These are phyloP conservation scores for Brachypalpus laphriformis DNA, from an alignment of 2,888 invertebrate species.

Conservation along the genomic window DNA sequence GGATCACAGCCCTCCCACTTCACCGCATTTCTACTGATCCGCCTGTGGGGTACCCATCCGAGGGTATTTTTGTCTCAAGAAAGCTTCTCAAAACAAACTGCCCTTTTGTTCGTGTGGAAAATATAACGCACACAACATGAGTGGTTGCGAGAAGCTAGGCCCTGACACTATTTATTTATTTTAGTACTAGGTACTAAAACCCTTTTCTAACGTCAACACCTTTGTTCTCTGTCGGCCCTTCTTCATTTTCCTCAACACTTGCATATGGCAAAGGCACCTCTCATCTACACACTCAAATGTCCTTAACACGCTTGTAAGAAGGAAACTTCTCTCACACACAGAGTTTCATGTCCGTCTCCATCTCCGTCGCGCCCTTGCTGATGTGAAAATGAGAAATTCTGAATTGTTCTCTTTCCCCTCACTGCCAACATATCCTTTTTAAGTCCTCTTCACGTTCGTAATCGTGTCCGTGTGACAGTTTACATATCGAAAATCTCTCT, in stretches of 20 bases:
- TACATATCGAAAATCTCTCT: constrained; percentile 57
- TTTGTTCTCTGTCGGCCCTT: not conserved
- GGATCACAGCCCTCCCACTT: too few species aligned
- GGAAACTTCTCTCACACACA: not conserved
- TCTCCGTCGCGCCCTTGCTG: not conserved
- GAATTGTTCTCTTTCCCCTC: not conserved
- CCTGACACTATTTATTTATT: too few species aligned
- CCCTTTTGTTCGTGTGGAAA: too few species aligned
- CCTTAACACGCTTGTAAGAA: constrained; percentile 8
- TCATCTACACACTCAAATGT: constrained; percentile 14
- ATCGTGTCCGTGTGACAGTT: constrained; percentile 62
- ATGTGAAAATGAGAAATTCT: constrained; percentile 12
- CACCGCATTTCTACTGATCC: too few species aligned
- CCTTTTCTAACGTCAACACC: constrained; percentile 1
- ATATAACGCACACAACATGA: too few species aligned
- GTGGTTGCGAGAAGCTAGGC: too few species aligned
- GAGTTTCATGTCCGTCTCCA: not conserved
- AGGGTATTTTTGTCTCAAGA: too few species aligned
- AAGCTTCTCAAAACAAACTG: too few species aligned
- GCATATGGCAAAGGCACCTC: not conserved
- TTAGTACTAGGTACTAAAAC: not conserved
- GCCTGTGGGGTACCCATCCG: too few species aligned
- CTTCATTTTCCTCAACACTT: constrained; percentile 12
- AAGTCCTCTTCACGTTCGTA: constrained; percentile 1
- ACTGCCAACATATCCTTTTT: constrained; percentile 7